A percentile compares a stretch with the other conserved stretches of the same genome.
Evolutionary conservation across 2,113 vertebrate genomes (phyloP).

Genomic region (Dromas ardeola): DNA sequence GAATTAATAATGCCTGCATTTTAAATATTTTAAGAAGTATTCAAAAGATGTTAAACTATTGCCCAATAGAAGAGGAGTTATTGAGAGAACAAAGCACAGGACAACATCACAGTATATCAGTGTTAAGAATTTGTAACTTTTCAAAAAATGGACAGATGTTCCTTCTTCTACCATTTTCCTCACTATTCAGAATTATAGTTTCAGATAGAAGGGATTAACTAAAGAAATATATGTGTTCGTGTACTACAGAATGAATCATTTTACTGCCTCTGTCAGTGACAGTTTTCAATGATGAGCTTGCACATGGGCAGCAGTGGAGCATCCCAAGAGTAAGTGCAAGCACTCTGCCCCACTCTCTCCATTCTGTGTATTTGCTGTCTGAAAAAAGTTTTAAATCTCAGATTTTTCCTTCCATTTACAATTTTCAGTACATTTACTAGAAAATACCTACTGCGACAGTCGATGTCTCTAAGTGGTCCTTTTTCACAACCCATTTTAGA

Average conservation of each 20-base stretch:
- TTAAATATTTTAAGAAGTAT: not conserved
- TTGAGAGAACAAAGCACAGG: not conserved
- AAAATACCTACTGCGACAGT: not conserved
- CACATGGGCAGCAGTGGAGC: not conserved
- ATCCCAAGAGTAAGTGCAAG: not conserved
- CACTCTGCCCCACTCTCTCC: not conserved
- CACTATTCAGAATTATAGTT: not conserved
- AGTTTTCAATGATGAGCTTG: not conserved
- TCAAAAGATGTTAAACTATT: not conserved
- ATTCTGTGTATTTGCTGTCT: not conserved
- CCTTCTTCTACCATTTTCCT: not conserved
- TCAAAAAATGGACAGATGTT: not conserved
- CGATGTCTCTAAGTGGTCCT: not conserved
- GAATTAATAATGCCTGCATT: not conserved
- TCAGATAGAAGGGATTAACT: not conserved
- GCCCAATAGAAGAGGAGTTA: not conserved
- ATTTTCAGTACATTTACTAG: not conserved
- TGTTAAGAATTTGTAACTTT: not conserved
- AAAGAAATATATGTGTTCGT: not conserved
- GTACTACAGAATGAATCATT: not conserved
- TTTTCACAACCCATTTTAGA: not conserved
- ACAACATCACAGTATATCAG: not conserved
- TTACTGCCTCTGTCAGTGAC: not conserved
- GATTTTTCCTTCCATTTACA: not conserved
- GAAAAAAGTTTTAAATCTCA: not conserved